Percentiles rank a stretch among this genome's conserved stretches.
Conservation (phyloP, 2,113 vertebrate species). For the Prunella fulvescens region DNA sequence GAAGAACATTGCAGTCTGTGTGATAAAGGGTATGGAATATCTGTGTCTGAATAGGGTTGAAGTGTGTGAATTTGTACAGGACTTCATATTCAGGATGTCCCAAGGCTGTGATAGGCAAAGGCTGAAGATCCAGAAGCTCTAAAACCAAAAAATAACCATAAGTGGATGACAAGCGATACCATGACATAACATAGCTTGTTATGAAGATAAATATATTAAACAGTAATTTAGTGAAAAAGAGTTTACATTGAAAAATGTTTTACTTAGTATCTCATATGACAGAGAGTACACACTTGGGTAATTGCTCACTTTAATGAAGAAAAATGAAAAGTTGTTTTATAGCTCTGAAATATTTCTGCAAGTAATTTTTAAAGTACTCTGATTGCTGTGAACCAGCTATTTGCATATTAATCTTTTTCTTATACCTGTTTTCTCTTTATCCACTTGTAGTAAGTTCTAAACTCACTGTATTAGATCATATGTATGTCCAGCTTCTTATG, state of each 20-base stretch:
- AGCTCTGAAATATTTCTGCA: background rate
- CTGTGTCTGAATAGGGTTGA: constrained; percentile 97
- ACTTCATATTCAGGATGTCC: constrained; percentile 84
- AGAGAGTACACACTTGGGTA: background rate
- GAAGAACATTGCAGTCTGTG: constrained; percentile 92
- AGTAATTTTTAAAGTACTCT: background rate
- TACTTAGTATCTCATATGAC: background rate
- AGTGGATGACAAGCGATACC: background rate
- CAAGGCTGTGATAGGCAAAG: constrained; percentile 87
- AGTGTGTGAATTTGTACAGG: constrained; percentile 95
- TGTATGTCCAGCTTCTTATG: background rate
- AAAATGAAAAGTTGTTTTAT: background rate
- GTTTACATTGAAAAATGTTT: background rate
- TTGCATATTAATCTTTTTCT: background rate
- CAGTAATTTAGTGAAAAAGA: background rate
- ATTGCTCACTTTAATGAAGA: background rate
- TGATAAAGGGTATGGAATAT: constrained; percentile 98
- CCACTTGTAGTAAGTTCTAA: background rate
- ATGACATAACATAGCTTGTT: background rate
- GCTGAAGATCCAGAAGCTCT: constrained; percentile 97
- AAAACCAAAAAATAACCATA: constrained; percentile 27
- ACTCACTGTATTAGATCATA: background rate
- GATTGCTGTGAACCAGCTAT: background rate
- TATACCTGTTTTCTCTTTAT: background rate
- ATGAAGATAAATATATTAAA: background rate